Base-by-base conservation (phyloP, 2,113 vertebrate genomes). In the Vombatus ursinus region DNA sequence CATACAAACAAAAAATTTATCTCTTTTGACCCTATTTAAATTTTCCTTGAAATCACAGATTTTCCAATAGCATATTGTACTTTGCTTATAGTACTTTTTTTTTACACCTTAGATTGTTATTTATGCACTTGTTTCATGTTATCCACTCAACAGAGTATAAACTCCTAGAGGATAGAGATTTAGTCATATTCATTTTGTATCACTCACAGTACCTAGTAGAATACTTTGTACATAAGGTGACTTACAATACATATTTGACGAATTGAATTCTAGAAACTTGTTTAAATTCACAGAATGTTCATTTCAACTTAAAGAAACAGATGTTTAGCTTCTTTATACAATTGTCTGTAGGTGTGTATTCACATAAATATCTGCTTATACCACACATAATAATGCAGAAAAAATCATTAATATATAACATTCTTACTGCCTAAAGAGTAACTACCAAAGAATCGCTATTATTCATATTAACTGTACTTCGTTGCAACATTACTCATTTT, bases 381-480 rank as follows among this genome's bases (percentile, higher is more conserved):
- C 11, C 50, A 61, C 0, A 68, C 22, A 94, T 52, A 95, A 52
- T 89, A 23, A 8, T n/a, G 10, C 8, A 95, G 3, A 49, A 98
- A 93, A 94, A 94, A 12, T 37, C 24, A 84, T n/a, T n/a, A 94
- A 48, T 77, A 28, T 68, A 93, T 91, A 95, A 90, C 26, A 94
- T 19, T 52, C 89, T 91, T 68, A 90, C 51, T 92, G 2, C 90
- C 47, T 96, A 94, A 68, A 92, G 25, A 68, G 16, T 94, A 95
- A 93, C 31, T 93, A n/a, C 11, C 61, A 51, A 47, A 94, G 52
- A 95, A 97, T 89, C 90, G 47, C 37, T 92, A 92, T 94, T 97
- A 95, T 97, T 97, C 52, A 90, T 50, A 91, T 97, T 96, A 98
- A 96, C 16, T 77, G 50, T 53, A 92, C 52, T 96, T 90, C 50